phyloP scores from a whole-genome alignment of 2,797 vertebrate species.

The Acridotheres tristis region DNA sequence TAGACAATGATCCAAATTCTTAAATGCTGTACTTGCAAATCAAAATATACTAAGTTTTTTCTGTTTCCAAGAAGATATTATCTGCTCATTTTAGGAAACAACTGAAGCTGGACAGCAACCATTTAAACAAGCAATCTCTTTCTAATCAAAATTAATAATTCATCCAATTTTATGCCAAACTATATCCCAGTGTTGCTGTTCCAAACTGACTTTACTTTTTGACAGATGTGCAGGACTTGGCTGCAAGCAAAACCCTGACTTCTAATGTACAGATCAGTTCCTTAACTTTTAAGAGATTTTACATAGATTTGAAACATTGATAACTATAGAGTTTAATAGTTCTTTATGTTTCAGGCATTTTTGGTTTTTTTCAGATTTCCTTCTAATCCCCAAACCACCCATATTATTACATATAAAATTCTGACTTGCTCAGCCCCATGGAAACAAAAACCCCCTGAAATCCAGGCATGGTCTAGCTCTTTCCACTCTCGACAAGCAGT shows the following conservation, averaged over 20 bases:
- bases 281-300: neutral
- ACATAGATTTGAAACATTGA: neutral
- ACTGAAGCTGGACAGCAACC: neutral
- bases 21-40: neutral
- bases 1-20: neutral
- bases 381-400: neutral
- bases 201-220: neutral
- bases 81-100: neutral
- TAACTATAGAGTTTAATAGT: neutral
- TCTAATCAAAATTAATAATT: slow-evolving; percentile 22
- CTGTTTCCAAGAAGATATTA: neutral
- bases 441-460: neutral
- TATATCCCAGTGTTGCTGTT: neutral
- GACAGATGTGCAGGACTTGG: neutral
- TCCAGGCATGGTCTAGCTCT: neutral
- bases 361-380: neutral
- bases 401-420: neutral
- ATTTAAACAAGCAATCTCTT: neutral
- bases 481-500: neutral
- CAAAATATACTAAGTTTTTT: neutral
- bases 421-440: neutral
- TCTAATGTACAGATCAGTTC: neutral
- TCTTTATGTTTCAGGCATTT: neutral
- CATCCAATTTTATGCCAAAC: slow-evolving; percentile 7
- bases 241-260: neutral